phyloP scores from a whole-genome alignment of 2,113 vertebrate species.

The Prinia subflava region DNA sequence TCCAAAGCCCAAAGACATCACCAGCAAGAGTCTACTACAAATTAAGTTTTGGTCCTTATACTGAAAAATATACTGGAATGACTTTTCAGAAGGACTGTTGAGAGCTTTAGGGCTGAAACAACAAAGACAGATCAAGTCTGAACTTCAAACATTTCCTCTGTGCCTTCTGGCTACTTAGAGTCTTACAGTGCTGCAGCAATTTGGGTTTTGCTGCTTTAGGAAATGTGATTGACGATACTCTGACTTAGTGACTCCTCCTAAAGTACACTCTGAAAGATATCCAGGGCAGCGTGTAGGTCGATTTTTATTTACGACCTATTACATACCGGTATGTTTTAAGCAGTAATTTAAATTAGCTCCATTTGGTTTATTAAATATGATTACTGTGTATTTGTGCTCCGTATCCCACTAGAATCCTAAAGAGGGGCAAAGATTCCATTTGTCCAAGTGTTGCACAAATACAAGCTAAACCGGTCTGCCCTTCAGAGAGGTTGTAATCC shows the following conservation, averaged over 20 bases:
- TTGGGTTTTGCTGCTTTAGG: not conserved
- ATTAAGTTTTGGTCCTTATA: not conserved
- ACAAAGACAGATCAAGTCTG: not conserved
- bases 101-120: not conserved
- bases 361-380: slow-evolving; percentile 25
- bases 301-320: slow-evolving; percentile 18
- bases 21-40: not conserved
- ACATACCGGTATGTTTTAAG: slow-evolving; percentile 5
- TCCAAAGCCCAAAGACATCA: not conserved
- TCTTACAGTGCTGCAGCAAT: not conserved
- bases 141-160: not conserved
- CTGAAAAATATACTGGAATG: not conserved
- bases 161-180: not conserved
- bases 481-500: not conserved
- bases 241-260: not conserved
- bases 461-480: not conserved
- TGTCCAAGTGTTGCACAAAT: not conserved
- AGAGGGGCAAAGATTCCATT: not conserved
- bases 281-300: not conserved
- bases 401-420: not conserved
- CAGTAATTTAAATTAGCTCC: slow-evolving; percentile 33
- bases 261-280: slow-evolving; percentile 37
- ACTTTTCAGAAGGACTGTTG: not conserved
- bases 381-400: not conserved
- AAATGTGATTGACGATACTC: not conserved